phyloP scores from a whole-genome alignment of 2,113 vertebrate species.

The Burhinus bistriatus region DNA sequence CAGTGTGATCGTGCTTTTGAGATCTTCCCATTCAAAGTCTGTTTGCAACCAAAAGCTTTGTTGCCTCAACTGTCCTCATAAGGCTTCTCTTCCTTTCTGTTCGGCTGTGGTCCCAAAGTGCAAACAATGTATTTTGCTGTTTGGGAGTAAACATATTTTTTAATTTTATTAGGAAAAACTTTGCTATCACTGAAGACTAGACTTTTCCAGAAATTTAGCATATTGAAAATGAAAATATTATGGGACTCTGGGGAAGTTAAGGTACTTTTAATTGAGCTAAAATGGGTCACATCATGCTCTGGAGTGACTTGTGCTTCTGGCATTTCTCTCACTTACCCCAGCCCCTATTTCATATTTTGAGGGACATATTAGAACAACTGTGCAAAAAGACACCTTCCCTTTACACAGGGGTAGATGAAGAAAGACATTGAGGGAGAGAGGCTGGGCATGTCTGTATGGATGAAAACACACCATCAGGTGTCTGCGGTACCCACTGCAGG shows the following conservation, averaged over 20 bases:
- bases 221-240: not conserved
- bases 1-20: not conserved
- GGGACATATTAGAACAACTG: not conserved
- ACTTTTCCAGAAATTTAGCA: not conserved
- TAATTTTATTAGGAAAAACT: not conserved
- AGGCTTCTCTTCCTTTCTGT: not conserved
- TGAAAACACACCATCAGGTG: not conserved
- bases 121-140: not conserved
- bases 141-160: not conserved
- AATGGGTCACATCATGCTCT: not conserved
- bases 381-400: not conserved
- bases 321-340: not conserved
- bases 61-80: not conserved
- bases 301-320: not conserved
- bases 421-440: not conserved
- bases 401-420: not conserved
- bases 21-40: not conserved
- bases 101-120: not conserved
- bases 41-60: not conserved
- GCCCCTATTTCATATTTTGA: not conserved
- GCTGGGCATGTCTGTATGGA: not conserved
- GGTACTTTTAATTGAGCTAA: not conserved
- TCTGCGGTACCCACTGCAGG: not conserved
- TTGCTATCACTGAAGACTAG: not conserved
- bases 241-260: not conserved